Base-by-base conservation (phyloP, 1,140 invertebrate species). In the Philopotamus ludificatus region DNA sequence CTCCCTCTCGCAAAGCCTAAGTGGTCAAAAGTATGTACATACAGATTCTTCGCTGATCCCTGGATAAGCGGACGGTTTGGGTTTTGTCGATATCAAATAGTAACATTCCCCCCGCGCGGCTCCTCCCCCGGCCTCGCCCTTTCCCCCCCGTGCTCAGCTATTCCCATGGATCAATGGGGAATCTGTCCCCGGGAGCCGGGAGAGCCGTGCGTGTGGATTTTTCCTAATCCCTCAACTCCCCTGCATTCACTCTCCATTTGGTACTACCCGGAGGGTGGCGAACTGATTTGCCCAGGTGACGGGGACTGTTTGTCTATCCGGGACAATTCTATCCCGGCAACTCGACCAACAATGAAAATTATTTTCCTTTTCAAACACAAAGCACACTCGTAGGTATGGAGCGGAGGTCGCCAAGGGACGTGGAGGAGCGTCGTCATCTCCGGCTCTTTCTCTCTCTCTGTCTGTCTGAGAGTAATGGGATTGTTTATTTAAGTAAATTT, bases 131-230 rank as follows among this genome's bases (percentile, higher is more conserved):
- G 25, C 23, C 50, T 21, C n/a, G 18, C 1, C 8, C 12, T 3
- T n/a, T 21, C 26, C 1, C n/a, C 4, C 39, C 22, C 15, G 39
- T 1, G 23, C 18, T 15, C 34, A 34, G 23, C 44, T 60, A 60
- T 60, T 60, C 57, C 57, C 42, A 42, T 28, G 57, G 57, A 60
- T 60, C 57, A 60, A 60, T 60, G 57, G 44, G 23, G 57, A 60
- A 47, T 60, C 57, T 60, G 57, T 60, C 57, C 57, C 10, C 42
- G 57, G 57, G 26, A 41, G 22, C 20, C n/a, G n/a, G n/a, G 53
- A 10, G 28, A 26, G n/a, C 26, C 26, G 20, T 57, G 57, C 57
- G 57, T 60, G 57, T 18, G 57, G 57, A 60, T 60, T 60, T 60
- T 60, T 60, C 42, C 41, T 60, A 45, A 60, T 45, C 41, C 57